Evolutionary conservation across 2,113 vertebrate species (phyloP).

Genomic region (Anarrhichthys ocellatus): DNA sequence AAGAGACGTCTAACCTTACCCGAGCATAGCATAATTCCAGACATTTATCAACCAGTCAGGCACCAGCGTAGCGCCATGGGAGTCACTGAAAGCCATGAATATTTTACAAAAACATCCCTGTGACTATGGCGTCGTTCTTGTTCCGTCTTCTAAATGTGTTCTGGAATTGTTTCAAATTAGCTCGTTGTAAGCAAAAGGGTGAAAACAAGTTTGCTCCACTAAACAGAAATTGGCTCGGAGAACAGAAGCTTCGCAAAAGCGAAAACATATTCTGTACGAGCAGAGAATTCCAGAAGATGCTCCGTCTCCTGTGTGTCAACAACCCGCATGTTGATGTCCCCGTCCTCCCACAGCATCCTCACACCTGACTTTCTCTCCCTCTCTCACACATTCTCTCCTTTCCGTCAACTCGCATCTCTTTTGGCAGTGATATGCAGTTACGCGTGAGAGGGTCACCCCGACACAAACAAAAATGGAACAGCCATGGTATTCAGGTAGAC

Average conservation of each 20-base stretch:
- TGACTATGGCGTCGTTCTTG: slow-evolving; percentile 25
- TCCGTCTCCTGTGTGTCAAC: slow-evolving; percentile 13
- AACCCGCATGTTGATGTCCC: not conserved
- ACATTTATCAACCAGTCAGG: slow-evolving; percentile 49
- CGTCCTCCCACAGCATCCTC: slow-evolving; percentile 32
- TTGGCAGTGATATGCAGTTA: slow-evolving; percentile 21
- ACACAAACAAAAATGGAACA: not conserved
- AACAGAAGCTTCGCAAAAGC: not conserved
- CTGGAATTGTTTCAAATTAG: not conserved
- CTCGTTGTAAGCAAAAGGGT: not conserved
- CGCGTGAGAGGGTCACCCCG: not conserved
- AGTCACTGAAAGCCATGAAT: slow-evolving; percentile 42
- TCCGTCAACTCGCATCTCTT: slow-evolving; percentile 40
- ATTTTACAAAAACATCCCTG: slow-evolving; percentile 44
- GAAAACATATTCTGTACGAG: not conserved
- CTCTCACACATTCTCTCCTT: slow-evolving; percentile 30
- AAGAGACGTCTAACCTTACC: slow-evolving; percentile 49
- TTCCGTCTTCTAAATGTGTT: not conserved
- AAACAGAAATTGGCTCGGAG: slow-evolving; percentile 1
- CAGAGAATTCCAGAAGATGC: slow-evolving; percentile 31
- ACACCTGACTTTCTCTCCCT: slow-evolving; percentile 36
- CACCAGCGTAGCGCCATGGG: slow-evolving; percentile 19
- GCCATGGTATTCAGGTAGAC: slow-evolving; percentile 12
- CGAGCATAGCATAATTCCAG: slow-evolving; percentile 24
- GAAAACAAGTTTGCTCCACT: not conserved